These are phyloP conservation scores for Fulmarus glacialis DNA, from an alignment of 2,113 vertebrate genomes.

Conservation along the genomic window DNA sequence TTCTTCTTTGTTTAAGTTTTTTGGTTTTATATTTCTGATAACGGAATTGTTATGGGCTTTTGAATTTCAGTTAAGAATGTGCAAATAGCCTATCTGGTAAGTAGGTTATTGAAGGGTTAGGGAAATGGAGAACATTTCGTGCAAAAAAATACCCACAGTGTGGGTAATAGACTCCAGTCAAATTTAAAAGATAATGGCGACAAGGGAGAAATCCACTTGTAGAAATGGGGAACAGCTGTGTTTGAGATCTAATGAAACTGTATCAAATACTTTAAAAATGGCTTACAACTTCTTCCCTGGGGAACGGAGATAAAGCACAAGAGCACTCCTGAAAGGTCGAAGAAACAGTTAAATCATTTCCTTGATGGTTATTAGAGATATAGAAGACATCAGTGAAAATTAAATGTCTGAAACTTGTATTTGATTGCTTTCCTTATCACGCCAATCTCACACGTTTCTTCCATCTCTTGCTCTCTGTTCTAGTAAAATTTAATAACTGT, in stretches of 20 bases:
- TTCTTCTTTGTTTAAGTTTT: not conserved
- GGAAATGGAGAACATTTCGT: not conserved
- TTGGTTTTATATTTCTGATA: slow-evolving; percentile 1
- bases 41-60: slow-evolving; percentile 3
- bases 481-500: slow-evolving; percentile 92
- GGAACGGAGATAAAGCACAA: slow-evolving; percentile 47
- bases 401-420: slow-evolving; percentile 63
- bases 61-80: slow-evolving; percentile 31
- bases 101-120: slow-evolving; percentile 54
- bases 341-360: slow-evolving; percentile 41
- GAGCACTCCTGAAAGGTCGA: slow-evolving; percentile 55
- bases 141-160: slow-evolving; percentile 14
- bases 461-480: slow-evolving; percentile 56
- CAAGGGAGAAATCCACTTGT: slow-evolving; percentile 47
- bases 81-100: slow-evolving; percentile 2
- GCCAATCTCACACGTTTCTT: slow-evolving; percentile 26
- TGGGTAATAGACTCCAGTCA: slow-evolving; percentile 42
- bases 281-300: slow-evolving; percentile 1
- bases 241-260: slow-evolving; percentile 31
- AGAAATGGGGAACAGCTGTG: slow-evolving; percentile 46
- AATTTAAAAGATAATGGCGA: slow-evolving; percentile 38
- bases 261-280: slow-evolving; percentile 31
- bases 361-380: slow-evolving; percentile 38
- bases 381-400: slow-evolving; percentile 30
- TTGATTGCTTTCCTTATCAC: slow-evolving; percentile 66